These are phyloP conservation scores for Oopsacas minuta DNA, from an alignment of 37 sponge, comb jelly and placozoan species.

Conservation along the genomic window DNA sequence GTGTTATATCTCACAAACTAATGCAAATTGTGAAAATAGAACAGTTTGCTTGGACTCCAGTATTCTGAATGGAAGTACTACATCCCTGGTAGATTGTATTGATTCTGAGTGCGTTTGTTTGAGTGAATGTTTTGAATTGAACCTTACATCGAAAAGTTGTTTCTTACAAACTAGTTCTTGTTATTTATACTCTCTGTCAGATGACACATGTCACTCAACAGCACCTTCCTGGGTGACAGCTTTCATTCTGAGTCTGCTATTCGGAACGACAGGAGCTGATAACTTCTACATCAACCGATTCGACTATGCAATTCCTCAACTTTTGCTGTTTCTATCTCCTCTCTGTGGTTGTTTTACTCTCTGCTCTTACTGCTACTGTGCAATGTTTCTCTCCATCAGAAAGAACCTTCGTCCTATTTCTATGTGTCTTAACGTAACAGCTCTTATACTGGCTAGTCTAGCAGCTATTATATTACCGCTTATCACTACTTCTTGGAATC, in stretches of 20 bases:
- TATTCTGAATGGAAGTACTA: background rate
- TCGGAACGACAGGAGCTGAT: background rate
- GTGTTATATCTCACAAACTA: background rate
- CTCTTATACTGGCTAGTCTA: background rate
- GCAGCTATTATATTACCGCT: background rate
- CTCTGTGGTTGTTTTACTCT: conserved; percentile 8
- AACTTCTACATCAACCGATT: conserved; percentile 13
- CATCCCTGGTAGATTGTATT: background rate
- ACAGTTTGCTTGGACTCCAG: background rate
- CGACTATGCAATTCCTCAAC: background rate
- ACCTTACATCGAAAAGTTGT: background rate
- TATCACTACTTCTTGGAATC: background rate
- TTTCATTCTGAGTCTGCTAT: background rate
- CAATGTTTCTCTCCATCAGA: background rate
- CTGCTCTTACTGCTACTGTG: background rate
- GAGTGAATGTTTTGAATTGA: background rate
- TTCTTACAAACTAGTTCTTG: background rate
- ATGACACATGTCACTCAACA: background rate
- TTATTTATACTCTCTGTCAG: background rate
- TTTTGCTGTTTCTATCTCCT: background rate
- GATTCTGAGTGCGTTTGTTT: background rate
- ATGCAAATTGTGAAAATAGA: background rate
- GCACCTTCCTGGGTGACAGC: background rate
- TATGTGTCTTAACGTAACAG: background rate
- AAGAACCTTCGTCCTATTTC: background rate